These are phyloP conservation scores for Tiaroga cobitis DNA, from an alignment of 2,797 vertebrate genomes.

Conservation along the genomic window DNA sequence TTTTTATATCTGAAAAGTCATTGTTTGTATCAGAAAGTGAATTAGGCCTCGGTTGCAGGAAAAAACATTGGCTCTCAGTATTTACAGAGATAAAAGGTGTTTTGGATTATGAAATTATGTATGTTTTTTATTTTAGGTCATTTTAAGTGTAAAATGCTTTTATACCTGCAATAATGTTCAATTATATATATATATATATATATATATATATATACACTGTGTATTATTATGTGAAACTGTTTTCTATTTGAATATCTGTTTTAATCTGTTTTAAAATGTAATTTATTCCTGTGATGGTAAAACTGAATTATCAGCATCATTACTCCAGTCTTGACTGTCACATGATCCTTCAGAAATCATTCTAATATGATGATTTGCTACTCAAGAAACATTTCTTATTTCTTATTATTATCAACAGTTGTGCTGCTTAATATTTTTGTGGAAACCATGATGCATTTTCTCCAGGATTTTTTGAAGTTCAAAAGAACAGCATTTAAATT, in stretches of 20 bases:
- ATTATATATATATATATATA: too few relatives aligned
- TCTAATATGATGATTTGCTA: not conserved
- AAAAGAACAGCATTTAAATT: not conserved
- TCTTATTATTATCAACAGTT: not conserved
- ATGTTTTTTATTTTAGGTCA: not conserved
- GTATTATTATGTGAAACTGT: not conserved
- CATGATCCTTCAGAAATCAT: not conserved
- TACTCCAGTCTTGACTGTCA: slow-evolving; percentile 3
- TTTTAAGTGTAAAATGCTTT: not conserved
- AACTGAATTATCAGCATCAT: too few relatives aligned
- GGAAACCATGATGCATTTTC: not conserved
- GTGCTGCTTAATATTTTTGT: not conserved
- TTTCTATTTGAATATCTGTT: not conserved
- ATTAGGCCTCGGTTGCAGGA: slow-evolving; percentile 8
- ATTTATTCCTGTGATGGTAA: too few relatives aligned
- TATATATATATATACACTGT: too few relatives aligned
- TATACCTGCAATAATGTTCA: not conserved
- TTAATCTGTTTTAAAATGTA: too few relatives aligned
- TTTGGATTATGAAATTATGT: not conserved
- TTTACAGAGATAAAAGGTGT: slow-evolving; percentile 3
- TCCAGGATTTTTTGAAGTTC: not conserved
- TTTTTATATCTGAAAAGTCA: not conserved
- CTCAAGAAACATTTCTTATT: not conserved
- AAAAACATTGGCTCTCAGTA: slow-evolving; percentile 51
- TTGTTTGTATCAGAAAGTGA: slow-evolving; percentile 13